Base-by-base conservation (phyloP, 2,888 invertebrate species). In the Argyresthia albistria region DNA sequence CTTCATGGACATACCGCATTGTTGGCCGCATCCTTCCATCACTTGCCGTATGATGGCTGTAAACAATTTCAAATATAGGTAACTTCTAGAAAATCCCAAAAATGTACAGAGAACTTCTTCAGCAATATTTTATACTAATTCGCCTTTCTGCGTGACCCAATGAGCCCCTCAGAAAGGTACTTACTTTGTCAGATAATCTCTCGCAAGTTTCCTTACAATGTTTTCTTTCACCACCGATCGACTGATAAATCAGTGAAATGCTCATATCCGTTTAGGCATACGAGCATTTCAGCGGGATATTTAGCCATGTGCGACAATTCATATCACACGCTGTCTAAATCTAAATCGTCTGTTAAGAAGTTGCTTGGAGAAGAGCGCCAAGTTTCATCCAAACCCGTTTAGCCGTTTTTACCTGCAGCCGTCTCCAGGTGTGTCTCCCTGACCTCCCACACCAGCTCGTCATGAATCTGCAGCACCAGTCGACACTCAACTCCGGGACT, bases 381-480 rank as follows among this genome's bases (percentile, higher is more conserved):
- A 25, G 25, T 25, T 25, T 25, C 42, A 39, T 6, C 47, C 7
- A 36, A 50, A 8, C 10, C 2, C 16, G 8, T 47, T 25, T 7
- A 39, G 36, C n/a, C 8, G 35, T 12, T 37, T 37, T 45, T 43
- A 37, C 83, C 68, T 1, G 75, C 76, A 1, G 76, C 76, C 0
- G 35, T 15, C 1, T 52, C 49, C 57, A 81, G 48, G 46, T 73
- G 56, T 0, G 56, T 57, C 1, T 60, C 59, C 0, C 51, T 53
- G 52, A 88, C 72, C 61, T 88, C 87, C 88, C 88, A 89, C 46
- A 89, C 71, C 37, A 89, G 76, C 66, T 89, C 89, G 66, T 89
- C 89, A 63, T 89, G 89, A 54, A 89, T 76, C 67, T 88, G 88
- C 62, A 89, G 72, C 63, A 88, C 59, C 52, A 88, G 71, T n/a